Base-by-base conservation (phyloP, 2,113 vertebrate species). In the Polypterus senegalus region DNA sequence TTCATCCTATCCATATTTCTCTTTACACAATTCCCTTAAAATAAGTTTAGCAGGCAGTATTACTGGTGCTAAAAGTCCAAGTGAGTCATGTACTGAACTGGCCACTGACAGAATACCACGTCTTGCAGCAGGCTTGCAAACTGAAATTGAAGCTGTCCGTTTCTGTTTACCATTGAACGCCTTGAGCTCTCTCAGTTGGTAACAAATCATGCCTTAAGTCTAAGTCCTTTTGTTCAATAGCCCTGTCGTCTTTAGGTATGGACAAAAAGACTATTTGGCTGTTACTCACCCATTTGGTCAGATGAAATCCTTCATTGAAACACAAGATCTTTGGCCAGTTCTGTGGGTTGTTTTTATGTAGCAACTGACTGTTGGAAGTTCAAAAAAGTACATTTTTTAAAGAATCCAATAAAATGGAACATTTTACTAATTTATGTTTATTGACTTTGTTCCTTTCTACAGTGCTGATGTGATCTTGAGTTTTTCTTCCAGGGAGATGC, bases 61-160 rank as follows among this genome's bases (percentile, higher is more conserved):
- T n/a, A n/a, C n/a, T n/a, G n/a, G n/a, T n/a, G n/a, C n/a, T n/a
- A 71, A 55, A 10, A 56, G 52, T 47, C 58, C 59, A 4, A 62
- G 46, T 6, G 57, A 60, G 51, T 68, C 69, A 57, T 62, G 62
- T 8, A 70, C 43, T n/a, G 69, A 68, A 6, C 62, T 64, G 6
- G 64, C n/a, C 7, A 59, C 48, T 27, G 65, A 70, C 3, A 70
- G 48, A 46, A 67, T 53, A 0, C 58, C 61, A 46, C 44, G 8
- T 60, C 44, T 49, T 5, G 45, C 62, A 6, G 9, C 55, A 4
- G 10, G 10, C 49, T 49, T 47, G 4, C 2, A 49, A 48, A 7
- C 56, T 68, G 6, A 65, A 68, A 6, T 49, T 46, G 27, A 67
- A 59, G 9, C 48, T 58, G 55, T 66, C 61, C 11, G n/a, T 66